Percentiles rank a stretch among this genome's conserved stretches.
These are phyloP conservation scores for Gephyroberyx darwinii DNA, from an alignment of 2,797 vertebrate species.

Conservation along the genomic window DNA sequence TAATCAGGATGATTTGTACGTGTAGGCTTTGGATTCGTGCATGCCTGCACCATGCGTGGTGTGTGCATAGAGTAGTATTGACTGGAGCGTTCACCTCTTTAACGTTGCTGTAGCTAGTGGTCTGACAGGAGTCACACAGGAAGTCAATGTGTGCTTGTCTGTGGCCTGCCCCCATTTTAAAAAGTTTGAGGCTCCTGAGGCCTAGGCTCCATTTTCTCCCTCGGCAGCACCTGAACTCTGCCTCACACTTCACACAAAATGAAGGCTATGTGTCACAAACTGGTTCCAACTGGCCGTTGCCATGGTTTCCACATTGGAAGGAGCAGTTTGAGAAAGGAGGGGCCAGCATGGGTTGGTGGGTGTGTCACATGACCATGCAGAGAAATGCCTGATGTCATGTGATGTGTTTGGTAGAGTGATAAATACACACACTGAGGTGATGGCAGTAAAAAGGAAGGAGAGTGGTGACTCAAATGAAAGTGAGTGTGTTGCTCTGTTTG, in stretches of 20 bases:
- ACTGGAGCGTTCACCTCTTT: slow-evolving; percentile 52
- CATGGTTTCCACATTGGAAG: slow-evolving; percentile 89
- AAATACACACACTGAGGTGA: slow-evolving; percentile 81
- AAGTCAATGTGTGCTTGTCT: slow-evolving; percentile 68
- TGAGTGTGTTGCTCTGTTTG: slow-evolving; percentile 23
- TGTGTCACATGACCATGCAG: slow-evolving; percentile 86
- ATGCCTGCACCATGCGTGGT: slow-evolving; percentile 6
- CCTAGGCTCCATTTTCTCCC: slow-evolving; percentile 85
- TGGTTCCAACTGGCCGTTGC: slow-evolving; percentile 91
- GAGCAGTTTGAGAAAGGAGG: slow-evolving; percentile 82
- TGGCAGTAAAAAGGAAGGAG: slow-evolving; percentile 56
- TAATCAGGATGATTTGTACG: slow-evolving; percentile 23
- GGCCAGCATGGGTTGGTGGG: slow-evolving; percentile 69
- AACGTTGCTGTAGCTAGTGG: slow-evolving; percentile 62
- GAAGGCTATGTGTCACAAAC: slow-evolving; percentile 90
- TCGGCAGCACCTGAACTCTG: slow-evolving; percentile 85
- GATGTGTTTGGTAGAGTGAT: slow-evolving; percentile 79
- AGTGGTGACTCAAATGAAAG: slow-evolving; percentile 46
- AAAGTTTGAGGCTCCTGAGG: slow-evolving; percentile 77
- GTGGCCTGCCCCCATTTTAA: slow-evolving; percentile 68
- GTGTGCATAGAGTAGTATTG: slow-evolving; percentile 15
- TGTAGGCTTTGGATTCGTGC: slow-evolving; percentile 7
- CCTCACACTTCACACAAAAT: slow-evolving; percentile 88
- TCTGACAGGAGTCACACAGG: slow-evolving; percentile 75
- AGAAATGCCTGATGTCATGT: slow-evolving; percentile 88